Percentiles rank a stretch among this genome's conserved stretches.
These are phyloP conservation scores for Epistrophe grossulariae DNA, from an alignment of 2,888 invertebrate genomes.

Conservation along the genomic window DNA sequence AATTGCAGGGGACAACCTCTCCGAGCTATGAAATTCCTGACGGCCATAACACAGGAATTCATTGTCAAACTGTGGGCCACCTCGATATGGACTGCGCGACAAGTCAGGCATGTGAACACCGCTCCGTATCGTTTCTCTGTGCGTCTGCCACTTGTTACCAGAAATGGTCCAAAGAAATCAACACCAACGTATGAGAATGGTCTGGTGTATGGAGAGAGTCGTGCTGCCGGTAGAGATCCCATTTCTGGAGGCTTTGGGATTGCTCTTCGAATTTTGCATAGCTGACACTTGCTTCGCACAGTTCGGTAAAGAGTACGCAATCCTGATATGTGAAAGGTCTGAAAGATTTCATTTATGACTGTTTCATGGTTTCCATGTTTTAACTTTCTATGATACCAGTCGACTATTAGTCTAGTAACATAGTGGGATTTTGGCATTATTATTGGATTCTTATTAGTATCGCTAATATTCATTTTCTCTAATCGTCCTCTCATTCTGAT, in stretches of 20 bases:
- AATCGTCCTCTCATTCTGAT: no score
- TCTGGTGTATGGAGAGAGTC: slow-evolving; percentile 52
- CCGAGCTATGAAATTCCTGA: slow-evolving; percentile 38
- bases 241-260: slow-evolving; percentile 66
- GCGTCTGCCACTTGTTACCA: slow-evolving; percentile 55
- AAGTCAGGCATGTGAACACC: slow-evolving; percentile 62
- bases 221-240: slow-evolving; percentile 61
- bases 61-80: slow-evolving; percentile 51
- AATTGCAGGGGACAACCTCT: not conserved
- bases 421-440: no score
- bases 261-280: not conserved
- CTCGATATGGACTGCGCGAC: slow-evolving; percentile 54
- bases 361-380: no score
- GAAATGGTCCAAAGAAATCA: slow-evolving; percentile 68
- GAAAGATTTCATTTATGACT: no score
- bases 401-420: no score
- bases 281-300: no score
- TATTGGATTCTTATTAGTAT: no score
- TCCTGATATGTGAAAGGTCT: no score
- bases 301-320: no score
- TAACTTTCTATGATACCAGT: no score
- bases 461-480: no score
- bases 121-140: slow-evolving; percentile 56
- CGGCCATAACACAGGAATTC: slow-evolving; percentile 37
- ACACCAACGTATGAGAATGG: slow-evolving; percentile 64